Percentiles rank a stretch among this genome's conserved stretches.
phyloP scores from a whole-genome alignment of 2,113 vertebrate genomes.

The Paramormyrops kingsleyae region DNA sequence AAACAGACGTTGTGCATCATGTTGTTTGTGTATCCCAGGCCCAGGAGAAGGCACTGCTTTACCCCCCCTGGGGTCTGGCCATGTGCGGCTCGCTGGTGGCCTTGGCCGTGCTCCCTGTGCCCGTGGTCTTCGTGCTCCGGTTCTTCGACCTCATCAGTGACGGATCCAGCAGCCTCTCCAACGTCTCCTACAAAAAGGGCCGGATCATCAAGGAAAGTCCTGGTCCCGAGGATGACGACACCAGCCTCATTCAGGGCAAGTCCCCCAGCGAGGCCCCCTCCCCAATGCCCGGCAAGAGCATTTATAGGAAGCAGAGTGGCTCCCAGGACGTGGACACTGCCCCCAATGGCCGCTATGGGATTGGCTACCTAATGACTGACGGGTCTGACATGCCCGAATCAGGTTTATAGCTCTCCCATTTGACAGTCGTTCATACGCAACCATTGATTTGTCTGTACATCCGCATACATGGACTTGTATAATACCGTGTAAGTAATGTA shows the following conservation, averaged over 20 bases:
- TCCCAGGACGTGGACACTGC: constrained; percentile 64
- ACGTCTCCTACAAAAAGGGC: constrained; percentile 87
- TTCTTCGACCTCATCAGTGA: constrained; percentile 78
- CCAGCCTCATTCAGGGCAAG: constrained; percentile 83
- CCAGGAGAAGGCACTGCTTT: constrained; percentile 57
- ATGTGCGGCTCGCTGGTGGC: constrained; percentile 79
- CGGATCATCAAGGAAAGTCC: constrained; percentile 79
- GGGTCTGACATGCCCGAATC: constrained; percentile 90
- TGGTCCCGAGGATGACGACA: constrained; percentile 72
- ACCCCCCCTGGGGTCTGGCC: constrained; percentile 76
- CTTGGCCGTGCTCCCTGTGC: constrained; percentile 78
- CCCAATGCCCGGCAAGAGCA: constrained; percentile 78
- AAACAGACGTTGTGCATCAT: not conserved
- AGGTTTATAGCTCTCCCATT: constrained; percentile 67
- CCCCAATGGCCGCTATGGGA: constrained; percentile 87
- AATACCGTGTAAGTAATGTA: constrained; percentile 54
- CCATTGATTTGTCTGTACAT: not conserved
- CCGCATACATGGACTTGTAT: constrained; percentile 35
- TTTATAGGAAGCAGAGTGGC: constrained; percentile 80
- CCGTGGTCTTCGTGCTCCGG: constrained; percentile 73
- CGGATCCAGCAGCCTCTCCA: constrained; percentile 62
- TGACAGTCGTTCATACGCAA: not conserved
- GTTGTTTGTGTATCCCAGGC: not conserved
- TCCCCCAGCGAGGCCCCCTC: constrained; percentile 78
- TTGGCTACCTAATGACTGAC: constrained; percentile 88